These are phyloP conservation scores for Caerostris extrusa DNA, from an alignment of 1,140 invertebrate genomes.

Conservation along the genomic window DNA sequence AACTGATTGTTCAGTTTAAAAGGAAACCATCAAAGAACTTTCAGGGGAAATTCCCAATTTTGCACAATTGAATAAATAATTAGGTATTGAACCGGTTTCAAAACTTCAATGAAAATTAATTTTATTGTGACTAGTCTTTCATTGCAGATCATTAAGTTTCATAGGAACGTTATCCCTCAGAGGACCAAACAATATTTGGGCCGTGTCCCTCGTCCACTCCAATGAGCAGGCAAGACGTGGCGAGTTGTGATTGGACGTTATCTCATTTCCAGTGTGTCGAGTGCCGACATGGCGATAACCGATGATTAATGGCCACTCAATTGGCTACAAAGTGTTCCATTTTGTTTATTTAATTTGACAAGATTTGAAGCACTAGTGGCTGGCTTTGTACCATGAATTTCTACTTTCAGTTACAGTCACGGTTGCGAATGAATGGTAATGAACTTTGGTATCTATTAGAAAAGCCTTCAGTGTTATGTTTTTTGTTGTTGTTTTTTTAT, in stretches of 20 bases:
- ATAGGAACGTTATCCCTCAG: neutral
- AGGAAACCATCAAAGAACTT: neutral
- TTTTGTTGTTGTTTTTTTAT: neutral
- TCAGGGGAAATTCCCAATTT: neutral
- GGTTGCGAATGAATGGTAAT: conserved; percentile 32
- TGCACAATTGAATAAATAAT: conserved; percentile 17
- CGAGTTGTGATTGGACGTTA: conserved; percentile 49
- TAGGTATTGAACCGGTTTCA: neutral
- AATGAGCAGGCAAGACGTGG: conserved; percentile 22
- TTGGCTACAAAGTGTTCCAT: conserved; percentile 33
- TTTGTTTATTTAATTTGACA: conserved; percentile 70
- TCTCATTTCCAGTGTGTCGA: conserved; percentile 29
- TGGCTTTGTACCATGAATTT: neutral
- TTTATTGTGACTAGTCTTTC: conserved; percentile 12
- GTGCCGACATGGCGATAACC: conserved; percentile 33
- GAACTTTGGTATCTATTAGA: neutral
- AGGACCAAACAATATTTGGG: conserved; percentile 16
- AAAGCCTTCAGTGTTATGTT: neutral
- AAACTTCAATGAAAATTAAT: neutral
- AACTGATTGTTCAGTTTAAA: neutral
- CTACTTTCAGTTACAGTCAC: conserved; percentile 14
- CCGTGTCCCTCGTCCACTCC: conserved; percentile 1
- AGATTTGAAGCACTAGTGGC: neutral
- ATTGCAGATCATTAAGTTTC: neutral
- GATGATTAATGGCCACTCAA: conserved; percentile 65